Evolutionary conservation across 2,113 vertebrate genomes (phyloP), one percentile per base, ranked within the genome.

Genomic region (Ahaetulla prasina): DNA sequence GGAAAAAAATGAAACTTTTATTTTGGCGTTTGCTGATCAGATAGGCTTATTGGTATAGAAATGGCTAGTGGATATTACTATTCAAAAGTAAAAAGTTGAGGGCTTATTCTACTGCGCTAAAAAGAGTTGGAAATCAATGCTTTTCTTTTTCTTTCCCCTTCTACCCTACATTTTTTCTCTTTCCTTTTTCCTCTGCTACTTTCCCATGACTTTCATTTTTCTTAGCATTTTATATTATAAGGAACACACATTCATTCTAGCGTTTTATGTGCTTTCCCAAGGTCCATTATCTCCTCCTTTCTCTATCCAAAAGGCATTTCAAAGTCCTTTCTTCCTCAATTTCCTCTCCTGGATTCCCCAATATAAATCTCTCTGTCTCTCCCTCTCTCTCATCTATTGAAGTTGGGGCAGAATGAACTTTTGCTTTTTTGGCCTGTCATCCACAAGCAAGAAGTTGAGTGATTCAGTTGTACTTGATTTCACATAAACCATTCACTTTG

Each of bases 401-500:
- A 98, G 97, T 95, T 96, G 98, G 97, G 97, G 97, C 98, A 98
- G 98, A 98, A 98, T 98, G 98, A 99, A 98, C 98, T 97, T 96
- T 98, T 89, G 90, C 97, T 98, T 97, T 96, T 96, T 98, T 96
- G 87, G 97, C 92, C 95, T 96, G 96, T 96, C 94, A 90, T 98
- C 94, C 90, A 90, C 96, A 95, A 97, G 97, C 95, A 96, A 97
- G 98, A 96, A 94, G 92, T 92, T 95, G 95, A 98, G 96, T 98
- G 98, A 98, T 98, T 98, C 98, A 98, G 97, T 95, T 97, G 94
- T 97, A 97, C 98, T 97, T 98, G 96, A 95, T 96, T 98, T 99
- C 97, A 98, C 98, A 98, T 97, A 98, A 99, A 99, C 98, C 98
- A 98, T 98, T 98, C 98, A 98, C 96, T 97, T 98, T 98, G 98